Evolutionary conservation across 2,797 vertebrate species (phyloP), one percentile per base, ranked within the genome.

Genomic region (Gobio occitaniae): DNA sequence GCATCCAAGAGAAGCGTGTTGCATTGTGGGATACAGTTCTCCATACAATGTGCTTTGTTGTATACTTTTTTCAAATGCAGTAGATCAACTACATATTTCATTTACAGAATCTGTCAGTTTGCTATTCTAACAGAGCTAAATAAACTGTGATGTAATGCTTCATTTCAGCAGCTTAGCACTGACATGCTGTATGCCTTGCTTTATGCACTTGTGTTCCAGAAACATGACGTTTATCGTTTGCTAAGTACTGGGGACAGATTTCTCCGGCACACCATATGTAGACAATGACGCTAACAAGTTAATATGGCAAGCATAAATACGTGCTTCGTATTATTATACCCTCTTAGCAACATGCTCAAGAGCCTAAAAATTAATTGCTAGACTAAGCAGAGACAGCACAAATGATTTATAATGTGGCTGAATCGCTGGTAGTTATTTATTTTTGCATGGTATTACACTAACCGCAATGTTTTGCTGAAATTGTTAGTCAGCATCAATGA

Each of bases 401-500:
- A 91, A 91, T 92, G 89, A 92, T 92, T 91, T 92, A 92, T 88
- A 91, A 89, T 87, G 88, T 86, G 88, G 88, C 81, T 87, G 87
- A 91, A 91, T 91, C 86, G 91, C 90, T 91, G 87, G 87, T 89
- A 90, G 88, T 92, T 91, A 89, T 92, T 92, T 92, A 90, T 92
- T 91, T 91, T 91, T 86, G 89, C 89, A 86, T 86, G 88, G 89
- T 90, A 87, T 90, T 90, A 90, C 86, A 91, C 87, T 86, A 88
- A 91, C 90, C 88, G 80, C 90, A 88, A 89, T 85, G 89, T 88
- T 89, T 89, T 84, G 83, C 90, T 89, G 88, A 91, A 90, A 89
- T 90, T 91, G 90, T 91, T 91, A 91, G 90, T 92, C 92, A 91
- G 90, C 89, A 91, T 86, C 88, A 89, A 92, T 91, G 90, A 92